Conservation (phyloP, 2,888 invertebrate genomes). For the Caenorhabditis drosophilae region DNA sequence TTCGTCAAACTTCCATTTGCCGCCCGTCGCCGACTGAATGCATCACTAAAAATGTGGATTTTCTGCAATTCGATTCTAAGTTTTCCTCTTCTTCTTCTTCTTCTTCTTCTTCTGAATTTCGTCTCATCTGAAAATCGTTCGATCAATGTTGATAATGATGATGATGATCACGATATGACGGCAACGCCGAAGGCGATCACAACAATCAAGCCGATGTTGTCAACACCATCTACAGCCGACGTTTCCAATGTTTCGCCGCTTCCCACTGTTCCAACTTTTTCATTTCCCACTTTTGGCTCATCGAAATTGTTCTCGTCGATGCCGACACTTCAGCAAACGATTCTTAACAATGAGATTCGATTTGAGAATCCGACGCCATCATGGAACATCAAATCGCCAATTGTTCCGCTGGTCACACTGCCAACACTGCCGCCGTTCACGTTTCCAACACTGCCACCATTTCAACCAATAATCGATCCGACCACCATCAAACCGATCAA, state of each 20-base stretch:
- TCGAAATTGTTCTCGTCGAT: neutral
- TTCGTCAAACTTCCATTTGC: too few relatives aligned
- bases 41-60: too few relatives aligned
- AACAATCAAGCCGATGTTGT: too few relatives aligned
- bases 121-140: too few relatives aligned
- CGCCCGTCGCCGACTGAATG: too few relatives aligned
- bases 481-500: slow-evolving; percentile 34
- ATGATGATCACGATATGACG: slow-evolving; percentile 32
- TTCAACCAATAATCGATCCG: slow-evolving; percentile 1
- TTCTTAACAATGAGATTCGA: too few relatives aligned
- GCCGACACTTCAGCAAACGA: too few relatives aligned
- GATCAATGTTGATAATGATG: too few relatives aligned
- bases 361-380: neutral
- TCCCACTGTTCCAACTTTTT: neutral
- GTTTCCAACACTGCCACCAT: slow-evolving; percentile 22
- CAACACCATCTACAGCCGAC: too few relatives aligned
- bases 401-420: slow-evolving; percentile 3
- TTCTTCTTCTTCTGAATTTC: too few relatives aligned
- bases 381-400: neutral
- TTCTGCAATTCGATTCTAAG: too few relatives aligned
- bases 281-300: neutral
- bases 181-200: slow-evolving; percentile 10
- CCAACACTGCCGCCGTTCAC: slow-evolving; percentile 29
- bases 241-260: neutral
- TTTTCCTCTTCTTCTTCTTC: too few relatives aligned